These are phyloP conservation scores for Nomada hirtipes DNA, from an alignment of 2,888 invertebrate species.

Conservation along the genomic window DNA sequence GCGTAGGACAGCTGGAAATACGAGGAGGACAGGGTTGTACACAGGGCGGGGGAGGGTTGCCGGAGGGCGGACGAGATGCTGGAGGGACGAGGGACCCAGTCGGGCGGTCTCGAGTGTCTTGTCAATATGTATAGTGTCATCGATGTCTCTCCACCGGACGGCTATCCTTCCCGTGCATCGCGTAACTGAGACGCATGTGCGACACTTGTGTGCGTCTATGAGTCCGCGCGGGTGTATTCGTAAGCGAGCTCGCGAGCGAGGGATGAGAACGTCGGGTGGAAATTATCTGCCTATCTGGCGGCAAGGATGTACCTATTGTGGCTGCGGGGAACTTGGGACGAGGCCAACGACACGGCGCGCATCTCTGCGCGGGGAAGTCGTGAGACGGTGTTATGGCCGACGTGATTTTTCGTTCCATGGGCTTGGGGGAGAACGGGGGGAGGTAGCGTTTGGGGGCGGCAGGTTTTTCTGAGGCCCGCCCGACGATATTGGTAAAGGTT, in stretches of 20 bases:
- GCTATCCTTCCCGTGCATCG: slow-evolving; percentile 73
- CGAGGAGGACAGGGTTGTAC: slow-evolving; percentile 8
- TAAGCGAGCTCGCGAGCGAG: no score
- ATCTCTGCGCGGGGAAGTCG: slow-evolving; percentile 15
- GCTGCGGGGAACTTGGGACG: slow-evolving; percentile 42
- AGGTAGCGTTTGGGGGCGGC: no score
- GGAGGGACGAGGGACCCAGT: slow-evolving; percentile 72
- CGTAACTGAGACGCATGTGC: slow-evolving; percentile 53
- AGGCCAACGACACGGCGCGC: slow-evolving; percentile 45
- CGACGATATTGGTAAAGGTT: no score
- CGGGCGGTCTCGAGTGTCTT: slow-evolving; percentile 83
- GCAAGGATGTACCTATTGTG: slow-evolving; percentile 56
- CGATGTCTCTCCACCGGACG: slow-evolving; percentile 82
- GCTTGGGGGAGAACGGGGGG: no score
- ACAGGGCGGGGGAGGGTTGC: slow-evolving; percentile 32
- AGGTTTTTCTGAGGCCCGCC: no score
- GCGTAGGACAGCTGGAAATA: not conserved
- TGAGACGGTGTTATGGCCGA: no score
- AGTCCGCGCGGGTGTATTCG: slow-evolving; percentile 10
- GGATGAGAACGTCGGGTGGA: slow-evolving; percentile 27
- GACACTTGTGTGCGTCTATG: not conserved
- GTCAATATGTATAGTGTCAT: slow-evolving; percentile 84
- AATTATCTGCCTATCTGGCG: slow-evolving; percentile 48
- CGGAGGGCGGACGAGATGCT: slow-evolving; percentile 66
- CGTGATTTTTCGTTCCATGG: no score